phyloP scores from a whole-genome alignment of 2,113 vertebrate species.

The Jacana jacana region DNA sequence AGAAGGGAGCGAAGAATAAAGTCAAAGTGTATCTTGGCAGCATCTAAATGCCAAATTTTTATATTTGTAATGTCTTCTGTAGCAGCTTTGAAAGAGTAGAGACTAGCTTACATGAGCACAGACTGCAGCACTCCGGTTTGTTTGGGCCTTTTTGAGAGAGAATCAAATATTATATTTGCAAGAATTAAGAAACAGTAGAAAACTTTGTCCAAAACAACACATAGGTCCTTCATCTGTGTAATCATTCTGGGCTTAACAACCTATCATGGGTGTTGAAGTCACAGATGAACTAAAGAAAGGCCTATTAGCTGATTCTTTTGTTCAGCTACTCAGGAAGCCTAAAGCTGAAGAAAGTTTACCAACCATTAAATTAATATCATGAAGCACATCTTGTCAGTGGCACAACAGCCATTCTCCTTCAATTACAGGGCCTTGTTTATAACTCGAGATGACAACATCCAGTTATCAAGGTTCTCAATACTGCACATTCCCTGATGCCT shows the following conservation, averaged over 20 bases:
- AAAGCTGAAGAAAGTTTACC: neutral
- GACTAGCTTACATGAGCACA: neutral
- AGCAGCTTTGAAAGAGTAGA: neutral
- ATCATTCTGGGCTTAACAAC: neutral
- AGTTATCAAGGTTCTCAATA: neutral
- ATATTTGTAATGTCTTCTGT: neutral
- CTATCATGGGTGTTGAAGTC: neutral
- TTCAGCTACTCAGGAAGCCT: neutral
- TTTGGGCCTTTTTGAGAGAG: neutral
- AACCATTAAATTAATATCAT: neutral
- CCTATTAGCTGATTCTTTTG: neutral
- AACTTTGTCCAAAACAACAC: neutral
- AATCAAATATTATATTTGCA: neutral
- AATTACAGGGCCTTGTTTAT: neutral
- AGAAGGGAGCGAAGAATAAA: neutral
- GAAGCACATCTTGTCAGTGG: neutral
- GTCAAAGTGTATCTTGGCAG: neutral
- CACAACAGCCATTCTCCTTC: neutral
- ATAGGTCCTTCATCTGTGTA: neutral
- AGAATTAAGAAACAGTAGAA: neutral
- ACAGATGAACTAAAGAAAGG: neutral
- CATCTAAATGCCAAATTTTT: neutral
- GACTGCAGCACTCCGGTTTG: neutral
- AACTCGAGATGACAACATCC: neutral
- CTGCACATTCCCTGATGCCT: fast-evolving